phyloP scores from a whole-genome alignment of 2,888 invertebrate genomes.

The Deroplatys truncata region DNA sequence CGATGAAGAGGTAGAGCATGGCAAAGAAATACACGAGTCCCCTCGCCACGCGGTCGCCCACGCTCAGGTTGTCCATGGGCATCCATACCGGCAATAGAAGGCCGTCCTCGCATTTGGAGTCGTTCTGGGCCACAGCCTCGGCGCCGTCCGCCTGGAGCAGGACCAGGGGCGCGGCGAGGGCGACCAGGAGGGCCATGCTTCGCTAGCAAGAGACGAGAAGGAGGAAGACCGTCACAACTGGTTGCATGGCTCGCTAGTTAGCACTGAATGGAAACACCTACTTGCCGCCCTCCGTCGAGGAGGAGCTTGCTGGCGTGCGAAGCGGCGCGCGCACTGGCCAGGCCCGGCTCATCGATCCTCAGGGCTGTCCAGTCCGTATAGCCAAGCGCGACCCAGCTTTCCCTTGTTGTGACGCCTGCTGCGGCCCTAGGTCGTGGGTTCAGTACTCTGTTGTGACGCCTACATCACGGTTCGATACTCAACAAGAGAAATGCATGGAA shows the following conservation, averaged over 20 bases:
- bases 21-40: slow-evolving; percentile 86
- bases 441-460: no score
- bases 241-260: neutral
- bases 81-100: slow-evolving; percentile 84
- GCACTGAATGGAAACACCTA: neutral
- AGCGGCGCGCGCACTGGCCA: neutral
- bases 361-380: neutral
- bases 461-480: no score
- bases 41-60: slow-evolving; percentile 74
- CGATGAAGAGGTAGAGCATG: slow-evolving; percentile 94
- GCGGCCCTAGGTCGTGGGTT: no score
- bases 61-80: slow-evolving; percentile 72
- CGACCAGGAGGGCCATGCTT: neutral
- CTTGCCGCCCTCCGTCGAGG: neutral
- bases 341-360: neutral
- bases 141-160: slow-evolving; percentile 11
- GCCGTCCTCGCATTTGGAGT: slow-evolving; percentile 69
- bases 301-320: neutral
- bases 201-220: neutral
- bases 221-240: neutral
- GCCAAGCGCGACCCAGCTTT: no score
- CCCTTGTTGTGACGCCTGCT: no score
- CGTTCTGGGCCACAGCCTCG: neutral
- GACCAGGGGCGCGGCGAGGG: slow-evolving; percentile 12
- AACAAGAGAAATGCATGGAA: no score